phyloP scores from a whole-genome alignment of 1,140 invertebrate species.

The Diachasma alloeum region DNA sequence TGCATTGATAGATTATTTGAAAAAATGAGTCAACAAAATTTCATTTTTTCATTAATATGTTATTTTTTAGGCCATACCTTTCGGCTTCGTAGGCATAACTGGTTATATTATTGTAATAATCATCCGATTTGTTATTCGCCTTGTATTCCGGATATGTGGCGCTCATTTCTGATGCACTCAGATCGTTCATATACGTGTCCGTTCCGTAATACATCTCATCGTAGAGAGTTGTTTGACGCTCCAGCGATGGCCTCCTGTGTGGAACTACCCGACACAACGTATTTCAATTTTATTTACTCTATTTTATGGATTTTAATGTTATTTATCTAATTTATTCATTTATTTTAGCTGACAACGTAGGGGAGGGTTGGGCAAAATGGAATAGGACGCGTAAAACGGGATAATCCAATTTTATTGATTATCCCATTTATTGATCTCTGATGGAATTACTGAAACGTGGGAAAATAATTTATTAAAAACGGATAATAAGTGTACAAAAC shows the following conservation, averaged over 20 bases:
- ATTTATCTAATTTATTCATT: too few relatives aligned
- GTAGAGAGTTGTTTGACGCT: slow-evolving; percentile 81
- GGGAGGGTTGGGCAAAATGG: too few relatives aligned
- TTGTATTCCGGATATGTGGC: slow-evolving; percentile 57
- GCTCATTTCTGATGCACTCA: slow-evolving; percentile 52
- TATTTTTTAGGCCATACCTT: slow-evolving; percentile 48
- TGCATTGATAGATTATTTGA: not conserved
- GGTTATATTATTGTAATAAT: slow-evolving; percentile 60
- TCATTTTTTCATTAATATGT: not conserved
- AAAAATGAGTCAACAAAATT: too few relatives aligned
- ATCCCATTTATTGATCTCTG: too few relatives aligned
- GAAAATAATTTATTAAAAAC: too few relatives aligned
- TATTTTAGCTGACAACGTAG: too few relatives aligned
- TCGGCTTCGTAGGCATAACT: slow-evolving; percentile 65
- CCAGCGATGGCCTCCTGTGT: slow-evolving; percentile 77
- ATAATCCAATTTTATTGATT: too few relatives aligned
- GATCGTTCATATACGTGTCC: slow-evolving; percentile 51
- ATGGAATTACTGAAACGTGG: too few relatives aligned
- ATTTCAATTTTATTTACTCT: slow-evolving; percentile 53
- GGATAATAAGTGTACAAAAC: too few relatives aligned
- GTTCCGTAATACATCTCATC: slow-evolving; percentile 68
- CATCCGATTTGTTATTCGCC: slow-evolving; percentile 57
- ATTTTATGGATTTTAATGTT: too few relatives aligned
- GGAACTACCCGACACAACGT: slow-evolving; percentile 51
- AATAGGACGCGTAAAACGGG: too few relatives aligned